Conservation (phyloP, 2,797 vertebrate genomes). For the Australoheros facetus region DNA sequence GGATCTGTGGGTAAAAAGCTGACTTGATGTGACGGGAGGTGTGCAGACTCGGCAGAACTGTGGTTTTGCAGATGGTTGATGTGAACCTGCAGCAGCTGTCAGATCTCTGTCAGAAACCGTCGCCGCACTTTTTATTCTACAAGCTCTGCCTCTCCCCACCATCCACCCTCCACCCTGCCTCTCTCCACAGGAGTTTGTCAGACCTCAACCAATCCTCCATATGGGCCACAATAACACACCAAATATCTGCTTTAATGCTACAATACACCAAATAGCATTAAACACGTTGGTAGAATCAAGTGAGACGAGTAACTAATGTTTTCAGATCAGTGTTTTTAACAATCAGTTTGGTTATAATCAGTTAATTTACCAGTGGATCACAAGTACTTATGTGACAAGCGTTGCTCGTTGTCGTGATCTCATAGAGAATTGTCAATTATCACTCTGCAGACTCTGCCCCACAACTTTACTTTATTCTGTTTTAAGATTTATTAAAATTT, state of each 20-base stretch:
- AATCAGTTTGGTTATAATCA: background rate
- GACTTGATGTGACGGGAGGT: conserved; percentile 68
- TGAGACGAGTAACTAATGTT: background rate
- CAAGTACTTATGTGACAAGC: background rate
- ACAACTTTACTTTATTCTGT: no score
- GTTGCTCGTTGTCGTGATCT: background rate
- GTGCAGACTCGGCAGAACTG: conserved; percentile 68
- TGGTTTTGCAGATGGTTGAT: conserved; percentile 56
- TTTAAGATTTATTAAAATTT: no score
- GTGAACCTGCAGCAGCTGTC: conserved; percentile 73
- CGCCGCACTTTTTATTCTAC: conserved; percentile 54
- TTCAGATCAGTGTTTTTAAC: background rate
- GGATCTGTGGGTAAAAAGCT: conserved; percentile 65
- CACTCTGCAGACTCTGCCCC: background rate
- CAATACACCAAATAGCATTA: no score
- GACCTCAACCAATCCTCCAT: conserved; percentile 27
- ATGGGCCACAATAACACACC: conserved; percentile 2
- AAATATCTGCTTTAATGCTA: background rate
- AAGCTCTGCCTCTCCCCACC: conserved; percentile 29
- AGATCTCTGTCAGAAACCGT: conserved; percentile 63
- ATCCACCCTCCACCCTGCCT: background rate
- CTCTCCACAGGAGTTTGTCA: conserved; percentile 43
- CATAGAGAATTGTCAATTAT: background rate
- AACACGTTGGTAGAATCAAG: background rate
- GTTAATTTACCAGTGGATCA: background rate